Percentiles rank a stretch among this genome's conserved stretches.
Evolutionary conservation across 2,797 vertebrate genomes (phyloP).

Genomic region (Florisuga fusca): DNA sequence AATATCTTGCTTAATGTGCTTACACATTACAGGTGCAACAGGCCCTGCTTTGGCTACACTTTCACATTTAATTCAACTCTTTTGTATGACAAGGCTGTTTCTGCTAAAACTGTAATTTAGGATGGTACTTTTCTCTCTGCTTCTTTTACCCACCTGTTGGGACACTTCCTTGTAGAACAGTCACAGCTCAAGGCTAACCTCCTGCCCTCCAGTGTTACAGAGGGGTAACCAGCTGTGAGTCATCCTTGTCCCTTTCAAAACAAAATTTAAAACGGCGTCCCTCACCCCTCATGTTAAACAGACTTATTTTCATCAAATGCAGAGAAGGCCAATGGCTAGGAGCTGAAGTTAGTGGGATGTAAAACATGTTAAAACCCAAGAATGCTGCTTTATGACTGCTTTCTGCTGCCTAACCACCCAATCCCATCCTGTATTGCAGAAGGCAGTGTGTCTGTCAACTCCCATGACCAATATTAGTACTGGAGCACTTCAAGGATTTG

Average conservation of each 20-base stretch:
- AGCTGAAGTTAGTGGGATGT: no score
- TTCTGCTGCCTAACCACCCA: not conserved
- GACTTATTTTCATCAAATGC: not conserved
- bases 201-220: rapidly evolving
- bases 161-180: not conserved
- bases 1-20: not conserved
- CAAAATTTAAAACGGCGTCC: not conserved
- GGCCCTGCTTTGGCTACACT: not conserved
- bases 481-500: not conserved
- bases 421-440: not conserved
- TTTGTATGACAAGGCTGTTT: rapidly evolving
- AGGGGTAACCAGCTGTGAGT: not conserved
- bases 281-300: not conserved
- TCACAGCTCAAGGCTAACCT: not conserved
- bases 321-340: not conserved
- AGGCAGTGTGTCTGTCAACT: not conserved
- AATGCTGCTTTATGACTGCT: no score
- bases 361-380: no score
- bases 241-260: not conserved
- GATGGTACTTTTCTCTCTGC: not conserved
- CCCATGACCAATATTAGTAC: not conserved
- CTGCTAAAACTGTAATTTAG: not conserved
- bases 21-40: not conserved
- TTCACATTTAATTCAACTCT: not conserved
- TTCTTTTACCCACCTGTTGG: not conserved